Conservation (phyloP, 2,113 vertebrate species). For the Gallinago jamesoni region DNA sequence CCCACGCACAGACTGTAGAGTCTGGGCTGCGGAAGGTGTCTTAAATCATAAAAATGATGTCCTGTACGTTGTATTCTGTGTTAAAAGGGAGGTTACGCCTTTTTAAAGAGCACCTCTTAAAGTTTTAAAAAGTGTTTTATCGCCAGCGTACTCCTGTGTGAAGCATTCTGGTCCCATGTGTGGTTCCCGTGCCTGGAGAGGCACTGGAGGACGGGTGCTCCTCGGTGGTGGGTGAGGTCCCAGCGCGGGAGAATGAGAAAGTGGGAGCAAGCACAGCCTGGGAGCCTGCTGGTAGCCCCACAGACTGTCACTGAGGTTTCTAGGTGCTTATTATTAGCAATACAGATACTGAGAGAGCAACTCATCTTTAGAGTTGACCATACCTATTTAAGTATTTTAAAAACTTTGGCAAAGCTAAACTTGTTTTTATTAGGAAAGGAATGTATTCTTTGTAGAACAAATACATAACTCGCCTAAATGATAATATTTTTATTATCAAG, state of each 20-base stretch:
- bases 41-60: background rate
- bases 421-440: background rate
- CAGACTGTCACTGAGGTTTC: background rate
- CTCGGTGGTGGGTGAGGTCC: background rate
- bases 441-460: background rate
- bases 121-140: background rate
- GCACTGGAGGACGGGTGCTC: background rate
- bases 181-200: background rate
- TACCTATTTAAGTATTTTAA: background rate
- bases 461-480: background rate
- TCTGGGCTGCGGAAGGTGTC: background rate
- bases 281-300: background rate
- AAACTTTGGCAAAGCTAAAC: background rate
- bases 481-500: background rate
- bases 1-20: background rate
- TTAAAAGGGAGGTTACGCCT: accelerated
- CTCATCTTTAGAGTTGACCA: background rate
- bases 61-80: accelerated
- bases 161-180: background rate
- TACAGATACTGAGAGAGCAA: background rate
- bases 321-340: background rate
- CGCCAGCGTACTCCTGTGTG: background rate
- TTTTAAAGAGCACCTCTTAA: background rate
- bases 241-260: background rate
- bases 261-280: background rate